Evolutionary conservation across 2,888 invertebrate species (phyloP), one percentile per base, ranked within the genome.

Genomic region (Desoria tigrina): DNA sequence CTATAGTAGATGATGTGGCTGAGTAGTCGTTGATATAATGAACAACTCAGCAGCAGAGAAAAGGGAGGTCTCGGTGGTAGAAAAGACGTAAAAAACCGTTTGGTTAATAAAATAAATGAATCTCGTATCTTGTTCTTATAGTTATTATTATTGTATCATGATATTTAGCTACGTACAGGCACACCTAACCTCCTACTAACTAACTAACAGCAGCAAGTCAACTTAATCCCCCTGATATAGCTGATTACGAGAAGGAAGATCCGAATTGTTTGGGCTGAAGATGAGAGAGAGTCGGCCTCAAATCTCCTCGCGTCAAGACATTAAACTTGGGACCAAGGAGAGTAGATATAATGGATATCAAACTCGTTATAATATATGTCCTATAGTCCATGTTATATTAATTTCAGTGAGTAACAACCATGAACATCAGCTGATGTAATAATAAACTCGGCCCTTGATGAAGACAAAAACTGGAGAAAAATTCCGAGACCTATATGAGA

Each of bases 31-130:
- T 21, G 27, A 21, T 16, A 18, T 45, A 45, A 45, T 45, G 21
- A 45, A 21, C 21, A 18, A 45, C 4, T 32, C 32, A 11, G 32
- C 32, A 11, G 32, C 32, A 32, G 32, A 11, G 32, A 7, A 11
- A 11, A 11, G 4, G 32, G 32, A 32, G 21, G n/a, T 45, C 4
- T 16, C 45, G 16, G 45, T 18, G 45, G 21, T 21, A 45, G n/a
- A 55, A 28, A 24, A 32, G 55, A 55, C 9, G 18, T 26, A 57
- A 57, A 55, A 55, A 57, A 42, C 4, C 21, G 16, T 57, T 57
- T 57, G 51, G 53, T 59, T 66, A 62, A 59, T 66, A 66, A 66
- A 66, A 66, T 66, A 66, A 66, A 66, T 66, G 66, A 66, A 51
- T 58, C 57, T 21, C 4, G 45, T 21, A 6, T 45, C n/a, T 21